Percentiles rank a stretch among this genome's conserved stretches.
Conservation (phyloP, 2,113 vertebrate species). For the Ammodytes dubius region DNA sequence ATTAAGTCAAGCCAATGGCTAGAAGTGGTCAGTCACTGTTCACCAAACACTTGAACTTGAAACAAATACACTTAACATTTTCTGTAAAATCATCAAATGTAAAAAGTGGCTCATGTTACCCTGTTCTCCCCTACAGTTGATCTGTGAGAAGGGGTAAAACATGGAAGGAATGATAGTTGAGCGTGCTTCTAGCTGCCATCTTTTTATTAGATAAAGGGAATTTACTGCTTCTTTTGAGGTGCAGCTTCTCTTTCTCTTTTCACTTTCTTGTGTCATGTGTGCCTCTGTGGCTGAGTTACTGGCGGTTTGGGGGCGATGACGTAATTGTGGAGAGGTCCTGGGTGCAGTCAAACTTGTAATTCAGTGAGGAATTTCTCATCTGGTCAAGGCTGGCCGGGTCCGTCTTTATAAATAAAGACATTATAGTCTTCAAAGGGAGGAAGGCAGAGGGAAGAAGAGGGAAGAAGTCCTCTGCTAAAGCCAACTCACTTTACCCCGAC, state of each 20-base stretch:
- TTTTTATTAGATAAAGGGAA: slow-evolving; percentile 48
- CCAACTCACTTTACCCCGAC: slow-evolving; percentile 4
- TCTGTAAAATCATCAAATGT: too few relatives aligned
- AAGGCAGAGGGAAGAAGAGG: slow-evolving; percentile 21
- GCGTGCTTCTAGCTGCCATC: not conserved
- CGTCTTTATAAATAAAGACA: slow-evolving; percentile 73
- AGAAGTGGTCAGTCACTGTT: too few relatives aligned
- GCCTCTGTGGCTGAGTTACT: slow-evolving; percentile 68
- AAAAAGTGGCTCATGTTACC: too few relatives aligned
- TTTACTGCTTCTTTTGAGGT: slow-evolving; percentile 43
- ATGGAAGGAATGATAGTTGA: not conserved
- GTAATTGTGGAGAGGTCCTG: slow-evolving; percentile 75
- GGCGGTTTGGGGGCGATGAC: slow-evolving; percentile 72
- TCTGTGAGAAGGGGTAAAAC: not conserved
- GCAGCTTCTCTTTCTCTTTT: slow-evolving; percentile 39
- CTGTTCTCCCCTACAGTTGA: not conserved
- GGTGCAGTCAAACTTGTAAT: slow-evolving; percentile 75
- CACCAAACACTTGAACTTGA: too few relatives aligned
- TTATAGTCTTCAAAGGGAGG: slow-evolving; percentile 43
- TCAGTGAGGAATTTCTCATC: slow-evolving; percentile 79
- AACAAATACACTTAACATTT: too few relatives aligned
- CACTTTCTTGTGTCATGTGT: slow-evolving; percentile 50
- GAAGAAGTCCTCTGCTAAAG: slow-evolving; percentile 12
- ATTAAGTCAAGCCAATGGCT: too few relatives aligned
- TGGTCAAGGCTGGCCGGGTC: slow-evolving; percentile 65